Base-by-base conservation (phyloP, 2,888 invertebrate species). In the Acleris cristana region DNA sequence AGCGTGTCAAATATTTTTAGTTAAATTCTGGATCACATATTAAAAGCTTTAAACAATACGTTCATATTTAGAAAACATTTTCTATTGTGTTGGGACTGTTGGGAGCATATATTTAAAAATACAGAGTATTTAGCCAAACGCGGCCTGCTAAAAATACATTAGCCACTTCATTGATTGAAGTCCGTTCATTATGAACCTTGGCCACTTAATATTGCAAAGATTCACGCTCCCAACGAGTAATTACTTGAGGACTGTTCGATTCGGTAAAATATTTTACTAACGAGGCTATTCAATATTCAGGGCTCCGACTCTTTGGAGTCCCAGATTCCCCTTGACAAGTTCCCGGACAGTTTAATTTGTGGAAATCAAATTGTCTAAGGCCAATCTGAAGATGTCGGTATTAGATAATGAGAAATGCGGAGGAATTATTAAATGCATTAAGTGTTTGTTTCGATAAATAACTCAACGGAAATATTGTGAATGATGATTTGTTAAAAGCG, bases 201-300 rank as follows among this genome's bases (percentile, higher is more conserved):
- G 57, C 57, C 52, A 64, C 62, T 81, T 78, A 76, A 80, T 80
- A 82, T 76, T 76, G 72, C 73, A 71, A 73, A 73, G 78, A 81
- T 79, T 80, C 79, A 76, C 79, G 77, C 74, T 73, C 77, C 75
- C 72, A 77, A 76, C 74, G 74, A 78, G 79, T 84, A 85, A 85
- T 87, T 86, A 87, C 82, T 80, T 71, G 71, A 74, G 65, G 71
- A 73, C 77, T 67, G 79, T 84, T 83, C 80, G 81, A 84, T 86
- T 83, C 78, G 80, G 62, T 80, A 81, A 85, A 87, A 87, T 89
- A 85, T 87, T 88, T 86, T 83, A 86, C 79, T 82, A 85, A 82
- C 82, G 77, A 82, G 76, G 76, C 85, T 85, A 86, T 87, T 88
- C 85, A 89, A 88, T 88, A 89, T 88, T 88, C 87, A 88, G 76